phyloP scores from a whole-genome alignment of 2,113 vertebrate genomes.

The Acrocephalus kingi region DNA sequence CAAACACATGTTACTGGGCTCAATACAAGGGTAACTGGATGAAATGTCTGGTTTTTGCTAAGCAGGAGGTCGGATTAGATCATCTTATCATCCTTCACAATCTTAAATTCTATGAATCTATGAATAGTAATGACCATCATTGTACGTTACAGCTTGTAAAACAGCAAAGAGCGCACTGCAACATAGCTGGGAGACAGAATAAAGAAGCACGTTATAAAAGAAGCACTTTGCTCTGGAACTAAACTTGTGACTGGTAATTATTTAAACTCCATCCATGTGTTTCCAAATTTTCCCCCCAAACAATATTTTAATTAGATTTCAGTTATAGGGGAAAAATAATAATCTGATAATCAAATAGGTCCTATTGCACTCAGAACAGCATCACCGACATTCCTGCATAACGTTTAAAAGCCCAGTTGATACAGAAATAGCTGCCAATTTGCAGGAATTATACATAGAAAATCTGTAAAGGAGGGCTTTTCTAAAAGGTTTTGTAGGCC shows the following conservation, averaged over 20 bases:
- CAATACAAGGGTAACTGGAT: not conserved
- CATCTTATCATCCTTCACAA: constrained; percentile 35
- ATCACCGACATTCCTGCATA: not conserved
- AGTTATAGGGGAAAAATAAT: not conserved
- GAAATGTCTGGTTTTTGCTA: constrained; percentile 30
- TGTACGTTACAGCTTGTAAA: constrained; percentile 36
- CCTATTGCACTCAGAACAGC: not conserved
- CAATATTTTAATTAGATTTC: constrained; percentile 4
- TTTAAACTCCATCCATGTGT: not conserved
- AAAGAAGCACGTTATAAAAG: not conserved
- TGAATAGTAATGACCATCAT: constrained; percentile 59
- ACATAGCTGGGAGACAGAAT: constrained; percentile 27
- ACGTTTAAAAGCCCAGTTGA: not conserved
- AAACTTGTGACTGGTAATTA: constrained; percentile 8
- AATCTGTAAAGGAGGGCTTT: not conserved
- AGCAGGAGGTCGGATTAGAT: constrained; percentile 49
- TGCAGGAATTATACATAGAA: not conserved
- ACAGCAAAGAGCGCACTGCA: not conserved
- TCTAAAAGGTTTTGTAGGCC: constrained; percentile 5
- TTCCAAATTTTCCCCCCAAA: not conserved
- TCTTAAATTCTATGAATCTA: constrained; percentile 59
- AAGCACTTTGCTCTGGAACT: constrained; percentile 2
- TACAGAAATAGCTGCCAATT: not conserved
- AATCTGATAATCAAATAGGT: not conserved
- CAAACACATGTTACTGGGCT: constrained; percentile 23